Conservation (phyloP, 2,797 vertebrate genomes). For the Margarornis squamiger region DNA sequence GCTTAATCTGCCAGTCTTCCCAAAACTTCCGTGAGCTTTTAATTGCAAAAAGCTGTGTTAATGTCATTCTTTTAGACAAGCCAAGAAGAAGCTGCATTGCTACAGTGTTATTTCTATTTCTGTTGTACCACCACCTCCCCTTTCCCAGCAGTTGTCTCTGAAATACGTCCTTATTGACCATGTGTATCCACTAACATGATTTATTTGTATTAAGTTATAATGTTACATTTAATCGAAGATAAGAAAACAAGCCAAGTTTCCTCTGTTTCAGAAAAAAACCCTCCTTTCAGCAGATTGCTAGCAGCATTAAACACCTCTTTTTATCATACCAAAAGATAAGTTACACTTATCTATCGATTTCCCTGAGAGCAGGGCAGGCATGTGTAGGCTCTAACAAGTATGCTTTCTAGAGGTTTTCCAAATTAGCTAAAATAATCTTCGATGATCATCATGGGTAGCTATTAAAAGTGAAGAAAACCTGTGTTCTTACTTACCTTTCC, state of each 20-base stretch:
- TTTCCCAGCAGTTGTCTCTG: background rate
- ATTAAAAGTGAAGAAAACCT: background rate
- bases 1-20: background rate
- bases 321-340: background rate
- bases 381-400: background rate
- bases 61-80: background rate
- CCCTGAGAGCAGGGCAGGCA: background rate
- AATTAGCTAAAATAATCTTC: background rate
- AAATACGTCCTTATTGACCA: background rate
- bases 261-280: background rate
- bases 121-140: background rate
- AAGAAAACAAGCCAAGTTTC: background rate
- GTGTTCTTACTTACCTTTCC: constrained; percentile 63
- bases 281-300: background rate
- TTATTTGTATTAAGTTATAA: background rate
- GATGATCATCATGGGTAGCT: background rate
- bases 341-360: background rate
- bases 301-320: background rate
- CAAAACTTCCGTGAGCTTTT: background rate
- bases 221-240: background rate
- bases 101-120: constrained; percentile 2
- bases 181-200: background rate
- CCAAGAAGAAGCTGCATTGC: background rate
- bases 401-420: background rate
- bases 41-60: background rate